Percentiles rank a stretch among this genome's conserved stretches.
Evolutionary conservation across 2,797 vertebrate species (phyloP).

Genomic region (Thunnus albacares): DNA sequence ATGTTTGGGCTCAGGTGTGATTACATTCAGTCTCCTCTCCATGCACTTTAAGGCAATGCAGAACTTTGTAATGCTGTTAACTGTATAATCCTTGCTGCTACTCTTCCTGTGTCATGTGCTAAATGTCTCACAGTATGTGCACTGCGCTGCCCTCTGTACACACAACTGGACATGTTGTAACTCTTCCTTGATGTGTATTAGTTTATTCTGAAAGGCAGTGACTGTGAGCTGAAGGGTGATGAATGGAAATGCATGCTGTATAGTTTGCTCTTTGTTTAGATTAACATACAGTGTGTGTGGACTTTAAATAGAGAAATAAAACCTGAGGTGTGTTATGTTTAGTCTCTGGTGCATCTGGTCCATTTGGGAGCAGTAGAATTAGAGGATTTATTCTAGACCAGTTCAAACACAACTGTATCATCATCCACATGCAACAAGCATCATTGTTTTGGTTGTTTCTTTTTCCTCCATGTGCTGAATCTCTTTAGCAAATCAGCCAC

Average conservation of each 20-base stretch:
- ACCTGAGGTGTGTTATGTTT: conserved; percentile 35
- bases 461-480: conserved; percentile 74
- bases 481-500: conserved; percentile 29
- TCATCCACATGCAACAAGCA: conserved; percentile 52
- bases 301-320: conserved; percentile 32
- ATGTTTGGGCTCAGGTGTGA: conserved; percentile 10
- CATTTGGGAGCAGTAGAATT: not conserved
- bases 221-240: conserved; percentile 12
- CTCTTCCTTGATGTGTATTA: conserved; percentile 32
- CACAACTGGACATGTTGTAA: conserved; percentile 3
- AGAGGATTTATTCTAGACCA: conserved; percentile 17
- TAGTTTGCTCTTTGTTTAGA: conserved; percentile 24
- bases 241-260: conserved; percentile 23
- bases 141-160: conserved; percentile 18
- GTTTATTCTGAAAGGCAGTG: not conserved
- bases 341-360: conserved; percentile 28
- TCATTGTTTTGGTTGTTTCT: conserved; percentile 86
- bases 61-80: conserved; percentile 55
- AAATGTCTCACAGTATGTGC: conserved; percentile 16
- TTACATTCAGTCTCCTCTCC: conserved; percentile 67
- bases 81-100: conserved; percentile 41
- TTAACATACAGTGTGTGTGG: conserved; percentile 8
- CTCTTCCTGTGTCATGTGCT: conserved; percentile 39
- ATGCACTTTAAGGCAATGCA: conserved; percentile 85
- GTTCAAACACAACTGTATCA: conserved; percentile 1